These are phyloP conservation scores for Chalcis sispes DNA, from an alignment of 2,888 invertebrate genomes.

Conservation along the genomic window DNA sequence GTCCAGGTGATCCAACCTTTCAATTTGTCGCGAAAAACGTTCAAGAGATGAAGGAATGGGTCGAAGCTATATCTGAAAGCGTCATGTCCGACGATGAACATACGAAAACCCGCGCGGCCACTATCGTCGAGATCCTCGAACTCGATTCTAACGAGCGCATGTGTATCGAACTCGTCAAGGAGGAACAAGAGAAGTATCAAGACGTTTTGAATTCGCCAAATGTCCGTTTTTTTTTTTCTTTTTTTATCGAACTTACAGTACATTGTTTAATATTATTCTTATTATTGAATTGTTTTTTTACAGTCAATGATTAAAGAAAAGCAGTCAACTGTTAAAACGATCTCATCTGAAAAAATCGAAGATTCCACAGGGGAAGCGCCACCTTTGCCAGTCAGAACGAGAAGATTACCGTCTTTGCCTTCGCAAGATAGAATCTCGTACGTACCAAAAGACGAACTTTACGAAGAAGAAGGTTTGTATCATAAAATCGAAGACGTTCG, in stretches of 20 bases:
- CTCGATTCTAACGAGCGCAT: conserved; percentile 45
- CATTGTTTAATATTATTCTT: not conserved
- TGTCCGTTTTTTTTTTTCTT: conserved; percentile 19
- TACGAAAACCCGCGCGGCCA: not conserved
- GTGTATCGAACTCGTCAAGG: conserved; percentile 52
- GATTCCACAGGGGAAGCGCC: conserved; percentile 41
- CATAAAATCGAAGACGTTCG: conserved; percentile 70
- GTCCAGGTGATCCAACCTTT: conserved; percentile 69
- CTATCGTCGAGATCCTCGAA: conserved; percentile 47
- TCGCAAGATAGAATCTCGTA: conserved; percentile 45
- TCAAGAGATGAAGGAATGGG: conserved; percentile 73
- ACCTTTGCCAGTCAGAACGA: conserved; percentile 47
- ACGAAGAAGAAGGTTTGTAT: conserved; percentile 72
- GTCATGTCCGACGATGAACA: not conserved
- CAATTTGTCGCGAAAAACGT: conserved; percentile 69
- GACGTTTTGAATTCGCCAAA: conserved; percentile 46
- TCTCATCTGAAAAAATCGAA: conserved; percentile 13
- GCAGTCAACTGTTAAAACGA: not conserved
- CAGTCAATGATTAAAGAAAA: conserved; percentile 43
- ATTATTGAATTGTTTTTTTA: not conserved
- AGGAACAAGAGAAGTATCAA: conserved; percentile 56
- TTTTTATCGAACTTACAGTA: not conserved
- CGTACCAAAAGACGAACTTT: conserved; percentile 61
- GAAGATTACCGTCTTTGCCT: conserved; percentile 51
- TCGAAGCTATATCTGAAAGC: conserved; percentile 59